phyloP scores from a whole-genome alignment of 2,113 vertebrate species.

The Eolophus roseicapilla region DNA sequence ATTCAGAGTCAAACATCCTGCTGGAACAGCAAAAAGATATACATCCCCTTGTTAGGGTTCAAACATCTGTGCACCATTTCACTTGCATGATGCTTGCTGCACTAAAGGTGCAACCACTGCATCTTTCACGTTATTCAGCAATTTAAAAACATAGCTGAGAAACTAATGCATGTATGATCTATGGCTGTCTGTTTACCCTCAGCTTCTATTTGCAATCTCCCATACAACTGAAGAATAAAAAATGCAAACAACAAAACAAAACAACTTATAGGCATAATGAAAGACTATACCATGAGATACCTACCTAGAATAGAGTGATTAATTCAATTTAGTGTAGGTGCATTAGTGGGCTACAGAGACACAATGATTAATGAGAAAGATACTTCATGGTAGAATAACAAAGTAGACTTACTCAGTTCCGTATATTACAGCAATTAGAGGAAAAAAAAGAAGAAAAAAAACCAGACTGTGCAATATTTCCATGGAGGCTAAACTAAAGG shows the following conservation, averaged over 20 bases:
- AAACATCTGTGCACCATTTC: neutral
- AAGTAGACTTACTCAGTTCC: neutral
- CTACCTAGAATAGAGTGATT: slow-evolving; percentile 15
- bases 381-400: slow-evolving; percentile 51
- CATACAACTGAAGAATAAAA: neutral
- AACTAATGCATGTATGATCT: neutral
- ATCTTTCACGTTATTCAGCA: neutral
- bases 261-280: slow-evolving; percentile 3
- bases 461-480: neutral
- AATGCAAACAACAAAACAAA: neutral
- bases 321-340: slow-evolving; percentile 50
- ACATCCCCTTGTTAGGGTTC: neutral
- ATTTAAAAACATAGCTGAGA: neutral
- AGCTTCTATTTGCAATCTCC: neutral
- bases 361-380: slow-evolving; percentile 33
- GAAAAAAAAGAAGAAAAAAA: neutral
- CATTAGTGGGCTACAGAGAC: neutral
- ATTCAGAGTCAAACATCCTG: neutral
- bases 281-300: slow-evolving; percentile 14
- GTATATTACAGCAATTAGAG: slow-evolving; percentile 34
- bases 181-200: neutral
- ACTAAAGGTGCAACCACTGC: neutral
- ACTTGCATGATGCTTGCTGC: neutral
- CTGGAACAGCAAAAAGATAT: neutral
- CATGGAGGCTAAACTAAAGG: neutral